Conservation (phyloP, 2,113 vertebrate species). For the Sprattus sprattus region DNA sequence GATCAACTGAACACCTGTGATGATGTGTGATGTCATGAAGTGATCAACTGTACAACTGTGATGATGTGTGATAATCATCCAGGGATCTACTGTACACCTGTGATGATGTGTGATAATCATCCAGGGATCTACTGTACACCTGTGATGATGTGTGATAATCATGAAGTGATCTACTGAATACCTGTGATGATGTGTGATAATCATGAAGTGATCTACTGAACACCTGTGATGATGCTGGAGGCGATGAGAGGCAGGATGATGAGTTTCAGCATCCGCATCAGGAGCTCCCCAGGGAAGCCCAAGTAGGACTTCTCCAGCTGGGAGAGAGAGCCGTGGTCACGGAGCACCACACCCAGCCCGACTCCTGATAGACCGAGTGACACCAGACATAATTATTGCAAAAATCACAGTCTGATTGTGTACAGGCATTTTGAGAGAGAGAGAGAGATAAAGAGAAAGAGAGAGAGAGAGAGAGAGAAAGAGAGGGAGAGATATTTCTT, state of each 20-base stretch:
- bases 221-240: slow-evolving; percentile 98
- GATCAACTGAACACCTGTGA: no score
- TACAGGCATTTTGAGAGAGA: no score
- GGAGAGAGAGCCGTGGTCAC: slow-evolving; percentile 83
- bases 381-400: neutral
- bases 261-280: slow-evolving; percentile 98
- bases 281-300: slow-evolving; percentile 91
- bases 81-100: no score
- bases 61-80: slow-evolving; percentile 75
- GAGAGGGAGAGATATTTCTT: no score
- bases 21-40: no score
- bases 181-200: no score
- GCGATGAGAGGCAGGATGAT: slow-evolving; percentile 94
- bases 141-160: slow-evolving; percentile 84
- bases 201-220: no score
- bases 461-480: no score
- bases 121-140: slow-evolving; percentile 61
- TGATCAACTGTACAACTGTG: slow-evolving; percentile 74
- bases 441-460: no score
- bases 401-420: neutral
- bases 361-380: slow-evolving; percentile 74
- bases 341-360: slow-evolving; percentile 79
- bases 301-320: slow-evolving; percentile 89
- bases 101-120: no score
- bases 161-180: no score